These are phyloP conservation scores for Halcyon senegalensis DNA, from an alignment of 2,113 vertebrate species.

Conservation along the genomic window DNA sequence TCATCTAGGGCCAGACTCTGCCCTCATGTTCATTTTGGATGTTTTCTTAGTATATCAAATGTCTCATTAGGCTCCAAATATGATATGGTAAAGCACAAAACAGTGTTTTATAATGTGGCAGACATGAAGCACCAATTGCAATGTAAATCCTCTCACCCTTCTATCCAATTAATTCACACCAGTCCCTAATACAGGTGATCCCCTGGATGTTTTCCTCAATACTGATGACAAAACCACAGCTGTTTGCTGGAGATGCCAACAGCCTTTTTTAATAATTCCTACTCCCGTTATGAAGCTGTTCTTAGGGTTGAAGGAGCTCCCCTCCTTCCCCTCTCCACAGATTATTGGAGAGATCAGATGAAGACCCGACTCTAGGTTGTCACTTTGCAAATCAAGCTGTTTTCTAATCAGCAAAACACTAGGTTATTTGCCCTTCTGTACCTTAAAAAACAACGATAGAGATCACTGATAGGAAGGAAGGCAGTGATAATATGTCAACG, in stretches of 20 bases:
- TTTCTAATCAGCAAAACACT: neutral
- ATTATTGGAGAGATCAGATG: neutral
- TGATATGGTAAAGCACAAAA: fast-evolving
- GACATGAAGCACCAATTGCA: neutral
- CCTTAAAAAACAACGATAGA: neutral
- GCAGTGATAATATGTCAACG: neutral
- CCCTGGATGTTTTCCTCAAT: neutral
- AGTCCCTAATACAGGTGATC: neutral
- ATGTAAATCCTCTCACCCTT: neutral
- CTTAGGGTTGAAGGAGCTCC: neutral
- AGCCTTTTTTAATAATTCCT: neutral
- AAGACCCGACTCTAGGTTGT: neutral
- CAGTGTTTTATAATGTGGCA: fast-evolving
- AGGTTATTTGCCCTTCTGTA: neutral
- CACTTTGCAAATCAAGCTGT: neutral
- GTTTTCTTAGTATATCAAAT: neutral
- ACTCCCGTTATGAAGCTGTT: neutral
- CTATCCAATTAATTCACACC: neutral
- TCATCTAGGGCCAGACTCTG: neutral
- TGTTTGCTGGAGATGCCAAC: neutral
- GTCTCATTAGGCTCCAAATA: neutral
- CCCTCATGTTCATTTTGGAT: neutral
- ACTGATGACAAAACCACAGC: neutral
- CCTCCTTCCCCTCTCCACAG: neutral
- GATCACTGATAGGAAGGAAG: neutral